phyloP scores from a whole-genome alignment of 2,797 vertebrate genomes.

The Ispidina lecontei region DNA sequence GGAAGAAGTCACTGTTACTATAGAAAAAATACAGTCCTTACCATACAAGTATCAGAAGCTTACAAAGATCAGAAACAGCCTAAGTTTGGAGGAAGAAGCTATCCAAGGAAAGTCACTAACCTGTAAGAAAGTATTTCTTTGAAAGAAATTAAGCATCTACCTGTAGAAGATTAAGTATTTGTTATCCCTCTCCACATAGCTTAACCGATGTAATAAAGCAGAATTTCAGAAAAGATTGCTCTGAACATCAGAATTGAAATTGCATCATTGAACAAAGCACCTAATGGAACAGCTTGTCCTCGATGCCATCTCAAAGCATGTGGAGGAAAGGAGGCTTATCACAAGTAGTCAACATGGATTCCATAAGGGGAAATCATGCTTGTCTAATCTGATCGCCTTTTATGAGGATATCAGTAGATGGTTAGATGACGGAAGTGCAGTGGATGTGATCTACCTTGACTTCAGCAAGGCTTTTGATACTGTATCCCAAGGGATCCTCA shows the following conservation, averaged over 20 bases:
- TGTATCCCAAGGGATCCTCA: too few relatives aligned
- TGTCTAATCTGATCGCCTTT: too few relatives aligned
- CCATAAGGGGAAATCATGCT: too few relatives aligned
- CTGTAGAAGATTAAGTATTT: not conserved
- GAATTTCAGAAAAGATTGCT: not conserved
- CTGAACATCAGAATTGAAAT: not conserved
- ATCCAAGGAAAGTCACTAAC: not conserved
- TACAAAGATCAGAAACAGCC: not conserved
- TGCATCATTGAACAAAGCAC: not conserved
- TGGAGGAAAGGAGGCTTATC: too few relatives aligned
- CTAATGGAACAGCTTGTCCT: not conserved
- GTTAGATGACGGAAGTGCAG: too few relatives aligned
- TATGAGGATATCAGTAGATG: too few relatives aligned
- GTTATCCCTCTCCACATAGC: not conserved
- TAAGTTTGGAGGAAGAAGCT: not conserved
- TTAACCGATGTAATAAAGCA: not conserved
- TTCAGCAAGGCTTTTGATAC: too few relatives aligned
- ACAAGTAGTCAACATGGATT: too few relatives aligned
- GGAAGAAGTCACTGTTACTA: not conserved
- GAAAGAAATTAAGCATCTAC: not conserved
- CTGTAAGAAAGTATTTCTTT: not conserved
- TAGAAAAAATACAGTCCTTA: not conserved
- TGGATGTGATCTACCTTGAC: too few relatives aligned
- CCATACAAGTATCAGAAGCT: not conserved
- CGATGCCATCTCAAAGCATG: too few relatives aligned